Evolutionary conservation across 2,113 vertebrate species (phyloP), one percentile per base, ranked within the genome.

Genomic region (Platichthys stellatus): DNA sequence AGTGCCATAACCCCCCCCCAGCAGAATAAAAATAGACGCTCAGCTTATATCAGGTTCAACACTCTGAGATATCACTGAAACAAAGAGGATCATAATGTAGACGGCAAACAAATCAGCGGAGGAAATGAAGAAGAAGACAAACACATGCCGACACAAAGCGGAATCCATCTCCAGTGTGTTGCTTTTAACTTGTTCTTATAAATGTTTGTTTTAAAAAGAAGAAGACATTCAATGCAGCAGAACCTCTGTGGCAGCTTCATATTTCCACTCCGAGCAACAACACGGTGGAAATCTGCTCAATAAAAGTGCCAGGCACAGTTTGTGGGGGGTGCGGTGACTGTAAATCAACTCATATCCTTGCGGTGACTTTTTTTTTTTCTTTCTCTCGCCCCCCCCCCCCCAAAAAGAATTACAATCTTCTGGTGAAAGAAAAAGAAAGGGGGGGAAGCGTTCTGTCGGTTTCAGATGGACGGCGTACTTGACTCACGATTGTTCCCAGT

Each of bases 231-330:
- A 62, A 75, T 51, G 53, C 51, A 51, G 35, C 11, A 38, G 63
- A 64, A 59, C 23, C 18, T 15, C 3, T 1, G 49, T 69, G 63
- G 63, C 24, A 57, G 21, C 31, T 63, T 61, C 15, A 76, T 63
- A 60, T 68, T 54, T 63, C 63, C 57, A 45, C 20, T 57, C 21
- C 38, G 47, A 74, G 69, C 49, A 66, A 40, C 80, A 76, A 40
- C 68, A 14, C 56, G 20, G 56, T 7, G 15, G 56, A 69, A 72
- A 65, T n/a, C 54, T 73, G 60, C 60, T 70, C 61, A 62, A 49
- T 69, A 69, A 66, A 78, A 62, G 35, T 76, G 71, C 58, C 74
- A 57, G 43, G 4, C 14, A 4, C n/a, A 69, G 31, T 43, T 49
- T 53, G 53, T 49, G 57, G 66, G 15, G 40, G 38, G 72, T 60